These are phyloP conservation scores for Pelodiscus sinensis DNA, from an alignment of 2,113 vertebrate genomes.

Conservation along the genomic window DNA sequence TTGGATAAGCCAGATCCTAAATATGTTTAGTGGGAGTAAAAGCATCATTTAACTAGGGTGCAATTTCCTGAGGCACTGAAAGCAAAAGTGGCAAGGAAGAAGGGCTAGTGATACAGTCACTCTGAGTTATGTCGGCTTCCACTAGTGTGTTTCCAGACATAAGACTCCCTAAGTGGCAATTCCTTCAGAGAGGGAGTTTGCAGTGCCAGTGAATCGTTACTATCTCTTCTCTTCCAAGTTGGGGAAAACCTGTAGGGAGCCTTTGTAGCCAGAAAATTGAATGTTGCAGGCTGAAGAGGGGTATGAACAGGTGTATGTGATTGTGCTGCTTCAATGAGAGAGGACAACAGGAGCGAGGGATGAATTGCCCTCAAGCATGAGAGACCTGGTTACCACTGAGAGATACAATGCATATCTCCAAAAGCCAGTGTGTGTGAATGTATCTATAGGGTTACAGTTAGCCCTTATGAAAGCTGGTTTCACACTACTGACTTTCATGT, in stretches of 20 bases:
- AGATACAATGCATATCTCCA: accelerated
- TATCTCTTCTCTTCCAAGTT: neutral
- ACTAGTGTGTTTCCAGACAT: too few relatives aligned
- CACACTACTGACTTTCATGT: neutral
- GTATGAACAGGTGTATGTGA: neutral
- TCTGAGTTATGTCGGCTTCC: neutral
- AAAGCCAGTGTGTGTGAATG: neutral
- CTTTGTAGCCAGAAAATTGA: neutral
- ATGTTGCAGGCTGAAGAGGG: neutral
- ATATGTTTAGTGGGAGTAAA: neutral
- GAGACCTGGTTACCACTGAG: neutral
- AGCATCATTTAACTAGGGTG: neutral
- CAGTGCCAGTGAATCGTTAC: accelerated
- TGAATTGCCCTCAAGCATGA: neutral
- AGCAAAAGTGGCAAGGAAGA: neutral
- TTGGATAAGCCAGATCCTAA: neutral
- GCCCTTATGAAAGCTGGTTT: neutral
- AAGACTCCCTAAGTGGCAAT: neutral
- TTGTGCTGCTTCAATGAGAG: neutral
- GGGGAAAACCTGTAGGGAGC: neutral
- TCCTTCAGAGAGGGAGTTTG: neutral
- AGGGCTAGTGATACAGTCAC: neutral
- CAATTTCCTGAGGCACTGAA: neutral
- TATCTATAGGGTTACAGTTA: neutral
- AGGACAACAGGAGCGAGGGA: neutral